phyloP scores from a whole-genome alignment of 2,888 invertebrate genomes.

The Rotaria macrura region DNA sequence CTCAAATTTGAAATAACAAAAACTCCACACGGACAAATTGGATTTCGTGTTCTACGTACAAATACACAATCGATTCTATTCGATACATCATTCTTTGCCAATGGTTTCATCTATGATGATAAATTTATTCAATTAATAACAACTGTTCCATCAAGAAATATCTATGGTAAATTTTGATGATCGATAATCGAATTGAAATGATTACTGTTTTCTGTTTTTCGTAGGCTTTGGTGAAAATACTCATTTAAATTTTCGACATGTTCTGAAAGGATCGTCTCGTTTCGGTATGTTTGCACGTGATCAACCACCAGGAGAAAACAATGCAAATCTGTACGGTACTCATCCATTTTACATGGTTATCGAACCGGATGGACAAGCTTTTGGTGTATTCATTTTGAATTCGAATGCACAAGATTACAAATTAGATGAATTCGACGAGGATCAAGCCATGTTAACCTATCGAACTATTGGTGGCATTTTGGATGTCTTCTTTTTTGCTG shows the following conservation, averaged over 20 bases:
- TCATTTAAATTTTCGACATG: conserved; percentile 23
- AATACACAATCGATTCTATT: background rate
- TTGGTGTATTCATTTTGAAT: conserved; percentile 70
- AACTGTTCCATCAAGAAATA: conserved; percentile 34
- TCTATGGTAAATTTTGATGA: conserved; percentile 35
- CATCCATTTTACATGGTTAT: conserved; percentile 71
- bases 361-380: conserved; percentile 56
- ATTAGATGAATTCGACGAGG: conserved; percentile 46
- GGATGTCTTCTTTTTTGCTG: conserved; percentile 67
- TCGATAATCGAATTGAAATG: too few relatives aligned
- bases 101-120: conserved; percentile 49
- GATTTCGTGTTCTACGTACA: background rate
- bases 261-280: conserved; percentile 8
- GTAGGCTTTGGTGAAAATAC: conserved; percentile 31
- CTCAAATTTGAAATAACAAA: background rate
- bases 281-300: conserved; percentile 46
- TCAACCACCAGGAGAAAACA: conserved; percentile 39
- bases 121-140: conserved; percentile 51
- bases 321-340: conserved; percentile 63
- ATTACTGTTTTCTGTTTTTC: background rate
- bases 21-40: background rate
- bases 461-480: conserved; percentile 70
- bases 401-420: conserved; percentile 59
- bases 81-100: conserved; percentile 2
- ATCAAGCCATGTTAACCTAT: conserved; percentile 69